Conservation (phyloP, 2,113 vertebrate genomes). For the Strigops habroptila region DNA sequence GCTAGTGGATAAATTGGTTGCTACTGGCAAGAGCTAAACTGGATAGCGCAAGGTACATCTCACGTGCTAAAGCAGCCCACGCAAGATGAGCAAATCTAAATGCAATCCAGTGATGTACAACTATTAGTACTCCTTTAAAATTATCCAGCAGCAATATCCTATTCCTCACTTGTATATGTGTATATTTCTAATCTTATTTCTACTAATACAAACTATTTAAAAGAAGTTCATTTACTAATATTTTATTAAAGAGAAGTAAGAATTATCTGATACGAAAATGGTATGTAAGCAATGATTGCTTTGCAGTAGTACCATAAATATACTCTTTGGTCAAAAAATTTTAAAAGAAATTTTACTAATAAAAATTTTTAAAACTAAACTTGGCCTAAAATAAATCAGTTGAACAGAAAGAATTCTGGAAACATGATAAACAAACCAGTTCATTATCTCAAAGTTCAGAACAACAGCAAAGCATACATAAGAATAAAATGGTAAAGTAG, state of each 20-base stretch:
- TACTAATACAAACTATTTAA: not conserved
- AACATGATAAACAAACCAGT: not conserved
- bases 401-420: not conserved
- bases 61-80: not conserved
- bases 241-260: not conserved
- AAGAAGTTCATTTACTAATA: not conserved
- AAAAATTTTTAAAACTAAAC: not conserved
- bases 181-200: not conserved
- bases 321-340: not conserved
- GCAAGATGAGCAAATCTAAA: not conserved
- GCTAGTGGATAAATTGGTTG: accelerated
- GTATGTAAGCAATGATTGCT: not conserved
- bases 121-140: not conserved
- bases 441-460: not conserved
- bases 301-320: not conserved
- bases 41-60: not conserved
- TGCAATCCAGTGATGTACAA: not conserved
- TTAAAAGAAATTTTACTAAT: not conserved
- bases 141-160: not conserved
- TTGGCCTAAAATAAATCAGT: not conserved
- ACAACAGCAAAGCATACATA: not conserved
- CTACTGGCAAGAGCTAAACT: not conserved
- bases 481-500: not conserved
- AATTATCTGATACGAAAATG: not conserved
- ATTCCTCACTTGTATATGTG: not conserved